phyloP scores from a whole-genome alignment of 2,888 invertebrate species.

The Caenorhabditis sinica region DNA sequence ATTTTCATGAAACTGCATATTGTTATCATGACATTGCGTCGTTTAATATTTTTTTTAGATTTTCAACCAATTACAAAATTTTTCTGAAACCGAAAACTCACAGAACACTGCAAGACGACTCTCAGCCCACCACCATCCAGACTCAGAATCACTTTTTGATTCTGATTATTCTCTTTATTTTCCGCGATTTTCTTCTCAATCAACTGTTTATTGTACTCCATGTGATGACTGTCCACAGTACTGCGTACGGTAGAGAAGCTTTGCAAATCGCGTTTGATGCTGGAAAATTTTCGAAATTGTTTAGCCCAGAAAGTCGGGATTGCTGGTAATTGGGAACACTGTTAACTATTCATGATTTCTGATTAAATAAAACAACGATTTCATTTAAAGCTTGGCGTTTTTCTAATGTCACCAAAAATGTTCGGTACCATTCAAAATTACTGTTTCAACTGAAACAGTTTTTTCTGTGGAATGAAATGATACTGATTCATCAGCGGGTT shows the following conservation, averaged over 20 bases:
- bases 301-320: too few species aligned
- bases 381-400: too few species aligned
- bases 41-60: not conserved
- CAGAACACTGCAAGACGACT: slow-evolving; percentile 46
- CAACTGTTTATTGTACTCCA: slow-evolving; percentile 49
- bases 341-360: too few species aligned
- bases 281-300: too few species aligned
- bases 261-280: slow-evolving; percentile 48
- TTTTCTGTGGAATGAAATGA: too few species aligned
- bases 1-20: not conserved
- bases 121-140: slow-evolving; percentile 71
- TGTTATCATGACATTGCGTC: not conserved
- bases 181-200: slow-evolving; percentile 56
- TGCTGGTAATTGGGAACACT: too few species aligned
- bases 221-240: slow-evolving; percentile 45
- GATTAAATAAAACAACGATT: too few species aligned
- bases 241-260: slow-evolving; percentile 34
- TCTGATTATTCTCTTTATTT: slow-evolving; percentile 48
- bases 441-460: too few species aligned
- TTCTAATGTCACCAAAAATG: too few species aligned
- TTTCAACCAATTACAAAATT: not conserved
- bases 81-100: not conserved
- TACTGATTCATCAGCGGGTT: too few species aligned
- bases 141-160: slow-evolving; percentile 67
- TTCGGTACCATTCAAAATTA: too few species aligned